Evolutionary conservation across 2,888 invertebrate genomes (phyloP).

Genomic region (Pediacus dermestoides): DNA sequence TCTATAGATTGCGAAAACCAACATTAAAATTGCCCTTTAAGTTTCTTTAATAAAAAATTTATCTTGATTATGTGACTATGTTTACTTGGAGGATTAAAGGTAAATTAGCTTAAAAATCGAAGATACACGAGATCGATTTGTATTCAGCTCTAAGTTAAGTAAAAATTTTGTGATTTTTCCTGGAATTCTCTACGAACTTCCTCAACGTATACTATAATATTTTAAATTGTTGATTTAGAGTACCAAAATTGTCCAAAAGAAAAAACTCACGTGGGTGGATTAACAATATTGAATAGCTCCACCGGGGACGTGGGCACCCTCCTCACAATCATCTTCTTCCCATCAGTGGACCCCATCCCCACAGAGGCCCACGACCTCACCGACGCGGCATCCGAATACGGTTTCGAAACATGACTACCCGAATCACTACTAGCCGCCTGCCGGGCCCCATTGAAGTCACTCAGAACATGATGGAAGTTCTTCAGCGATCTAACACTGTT

Average conservation of each 20-base stretch:
- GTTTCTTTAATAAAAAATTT: no score
- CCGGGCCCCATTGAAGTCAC: constrained; percentile 17
- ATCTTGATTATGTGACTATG: no score
- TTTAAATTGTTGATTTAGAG: not conserved
- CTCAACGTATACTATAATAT: no score
- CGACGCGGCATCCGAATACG: constrained; percentile 65
- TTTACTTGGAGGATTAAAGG: no score
- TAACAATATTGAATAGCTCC: constrained; percentile 80
- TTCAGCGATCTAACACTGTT: constrained; percentile 38
- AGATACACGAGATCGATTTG: no score
- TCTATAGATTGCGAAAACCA: no score
- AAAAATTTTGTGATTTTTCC: constrained; percentile 1
- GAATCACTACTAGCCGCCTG: constrained; percentile 50
- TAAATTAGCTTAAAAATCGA: no score
- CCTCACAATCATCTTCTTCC: constrained; percentile 78
- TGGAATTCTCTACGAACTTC: not conserved
- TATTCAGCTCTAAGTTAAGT: constrained; percentile 2
- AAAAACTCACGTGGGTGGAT: constrained; percentile 73
- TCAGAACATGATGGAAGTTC: constrained; percentile 32
- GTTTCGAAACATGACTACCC: constrained; percentile 52
- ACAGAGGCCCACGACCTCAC: constrained; percentile 78
- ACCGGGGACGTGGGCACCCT: constrained; percentile 81
- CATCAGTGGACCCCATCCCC: constrained; percentile 86
- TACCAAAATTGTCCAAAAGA: not conserved
- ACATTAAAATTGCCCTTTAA: no score